Evolutionary conservation across 1,140 invertebrate species (phyloP).

Genomic region (Drosophila varians): DNA sequence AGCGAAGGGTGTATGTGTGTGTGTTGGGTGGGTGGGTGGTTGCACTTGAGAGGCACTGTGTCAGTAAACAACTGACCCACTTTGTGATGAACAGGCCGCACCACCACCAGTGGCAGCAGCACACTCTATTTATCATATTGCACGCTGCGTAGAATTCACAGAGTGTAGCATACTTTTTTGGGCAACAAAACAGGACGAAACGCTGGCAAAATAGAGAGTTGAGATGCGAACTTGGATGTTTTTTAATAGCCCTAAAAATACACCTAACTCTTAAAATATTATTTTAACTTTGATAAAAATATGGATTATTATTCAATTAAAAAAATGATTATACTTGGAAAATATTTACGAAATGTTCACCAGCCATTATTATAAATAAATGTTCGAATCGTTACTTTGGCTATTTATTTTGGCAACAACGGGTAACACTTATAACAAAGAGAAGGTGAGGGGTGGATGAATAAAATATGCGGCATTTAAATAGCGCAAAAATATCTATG

Average conservation of each 20-base stretch:
- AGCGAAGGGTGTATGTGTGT: conserved; percentile 12
- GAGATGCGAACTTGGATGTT: conserved; percentile 5
- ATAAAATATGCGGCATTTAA: conserved; percentile 47
- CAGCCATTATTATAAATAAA: neutral
- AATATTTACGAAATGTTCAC: neutral
- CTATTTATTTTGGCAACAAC: neutral
- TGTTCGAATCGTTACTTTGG: neutral
- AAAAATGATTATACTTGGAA: neutral
- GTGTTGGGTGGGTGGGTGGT: conserved; percentile 26
- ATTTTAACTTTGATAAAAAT: neutral
- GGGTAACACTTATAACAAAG: neutral
- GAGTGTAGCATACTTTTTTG: conserved; percentile 54
- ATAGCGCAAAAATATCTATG: conserved; percentile 54
- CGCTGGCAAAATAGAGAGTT: conserved; percentile 7
- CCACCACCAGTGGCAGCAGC: conserved; percentile 34
- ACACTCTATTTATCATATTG: conserved; percentile 48
- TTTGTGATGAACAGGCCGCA: conserved; percentile 65
- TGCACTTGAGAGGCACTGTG: conserved; percentile 79
- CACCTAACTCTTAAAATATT: too few relatives aligned
- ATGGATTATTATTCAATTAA: neutral
- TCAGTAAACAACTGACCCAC: conserved; percentile 80
- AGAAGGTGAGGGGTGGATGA: neutral
- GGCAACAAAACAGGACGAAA: conserved; percentile 1
- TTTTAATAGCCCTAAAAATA: neutral
- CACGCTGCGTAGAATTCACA: conserved; percentile 37